Evolutionary conservation across 2,797 vertebrate species (phyloP).

Genomic region (Orientallactaga sibirica): DNA sequence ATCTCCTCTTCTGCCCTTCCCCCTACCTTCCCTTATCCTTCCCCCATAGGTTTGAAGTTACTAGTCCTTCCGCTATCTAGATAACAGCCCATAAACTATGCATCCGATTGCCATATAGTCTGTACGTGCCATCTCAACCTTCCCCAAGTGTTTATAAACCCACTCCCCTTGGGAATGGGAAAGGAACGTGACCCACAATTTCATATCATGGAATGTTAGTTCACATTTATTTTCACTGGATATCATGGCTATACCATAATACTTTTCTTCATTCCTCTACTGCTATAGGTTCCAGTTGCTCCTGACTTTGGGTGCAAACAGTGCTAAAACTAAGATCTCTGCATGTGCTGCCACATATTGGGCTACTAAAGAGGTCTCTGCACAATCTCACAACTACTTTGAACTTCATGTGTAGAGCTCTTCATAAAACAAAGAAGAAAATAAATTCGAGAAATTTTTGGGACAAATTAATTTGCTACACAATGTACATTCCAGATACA

Average conservation of each 20-base stretch:
- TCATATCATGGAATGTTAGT: not conserved
- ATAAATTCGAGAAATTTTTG: constrained; percentile 23
- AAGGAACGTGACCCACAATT: too few relatives aligned
- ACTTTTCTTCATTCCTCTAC: not conserved
- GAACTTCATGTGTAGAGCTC: not conserved
- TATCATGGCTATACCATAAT: not conserved
- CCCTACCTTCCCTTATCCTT: too few relatives aligned
- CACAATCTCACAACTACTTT: not conserved
- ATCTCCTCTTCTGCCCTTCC: too few relatives aligned
- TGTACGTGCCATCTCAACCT: too few relatives aligned
- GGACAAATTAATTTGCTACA: constrained; percentile 30
- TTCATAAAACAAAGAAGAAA: constrained; percentile 43
- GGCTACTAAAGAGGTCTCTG: constrained; percentile 4
- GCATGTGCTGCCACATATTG: not conserved
- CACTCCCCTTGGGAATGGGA: too few relatives aligned
- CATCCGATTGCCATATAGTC: too few relatives aligned
- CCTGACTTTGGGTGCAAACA: not conserved
- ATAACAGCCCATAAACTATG: too few relatives aligned
- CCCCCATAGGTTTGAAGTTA: too few relatives aligned
- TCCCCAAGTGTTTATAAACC: too few relatives aligned
- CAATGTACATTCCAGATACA: constrained; percentile 46
- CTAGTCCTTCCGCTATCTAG: too few relatives aligned
- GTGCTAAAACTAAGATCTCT: not conserved
- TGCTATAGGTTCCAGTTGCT: not conserved
- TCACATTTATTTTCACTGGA: not conserved